Conservation (phyloP, 1,140 invertebrate species). For the Euschistus heros region DNA sequence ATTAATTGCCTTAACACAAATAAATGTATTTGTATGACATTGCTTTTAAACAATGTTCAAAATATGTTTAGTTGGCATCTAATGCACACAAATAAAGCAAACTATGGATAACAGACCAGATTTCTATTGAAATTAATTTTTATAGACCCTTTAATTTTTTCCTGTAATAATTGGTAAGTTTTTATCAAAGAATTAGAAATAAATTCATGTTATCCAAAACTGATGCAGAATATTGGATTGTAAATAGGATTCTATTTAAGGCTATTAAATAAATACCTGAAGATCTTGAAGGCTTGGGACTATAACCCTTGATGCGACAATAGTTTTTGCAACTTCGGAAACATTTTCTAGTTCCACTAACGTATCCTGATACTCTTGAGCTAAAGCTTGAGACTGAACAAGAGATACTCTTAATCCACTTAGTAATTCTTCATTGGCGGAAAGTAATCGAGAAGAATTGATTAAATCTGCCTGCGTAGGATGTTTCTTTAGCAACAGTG, state of each 20-base stretch:
- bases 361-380: conserved; percentile 76
- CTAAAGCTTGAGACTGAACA: conserved; percentile 56
- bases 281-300: conserved; percentile 62
- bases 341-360: conserved; percentile 74
- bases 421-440: conserved; percentile 11
- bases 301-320: conserved; percentile 60
- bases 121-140: too few species aligned
- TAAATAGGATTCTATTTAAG: background rate
- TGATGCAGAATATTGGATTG: too few species aligned
- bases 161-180: too few species aligned
- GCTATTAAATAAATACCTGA: conserved; percentile 35
- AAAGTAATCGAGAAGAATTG: background rate
- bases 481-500: conserved; percentile 37
- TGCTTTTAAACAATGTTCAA: too few species aligned
- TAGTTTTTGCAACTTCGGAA: conserved; percentile 63
- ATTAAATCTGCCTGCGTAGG: background rate
- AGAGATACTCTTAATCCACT: conserved; percentile 54
- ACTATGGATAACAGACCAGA: too few species aligned
- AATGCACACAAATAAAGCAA: too few species aligned
- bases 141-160: too few species aligned
- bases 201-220: too few species aligned
- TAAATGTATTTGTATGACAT: too few species aligned
- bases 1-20: too few species aligned
- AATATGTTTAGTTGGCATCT: too few species aligned
- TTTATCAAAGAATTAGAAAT: too few species aligned